phyloP scores from a whole-genome alignment of 2,888 invertebrate genomes.

The Abrostola tripartita region DNA sequence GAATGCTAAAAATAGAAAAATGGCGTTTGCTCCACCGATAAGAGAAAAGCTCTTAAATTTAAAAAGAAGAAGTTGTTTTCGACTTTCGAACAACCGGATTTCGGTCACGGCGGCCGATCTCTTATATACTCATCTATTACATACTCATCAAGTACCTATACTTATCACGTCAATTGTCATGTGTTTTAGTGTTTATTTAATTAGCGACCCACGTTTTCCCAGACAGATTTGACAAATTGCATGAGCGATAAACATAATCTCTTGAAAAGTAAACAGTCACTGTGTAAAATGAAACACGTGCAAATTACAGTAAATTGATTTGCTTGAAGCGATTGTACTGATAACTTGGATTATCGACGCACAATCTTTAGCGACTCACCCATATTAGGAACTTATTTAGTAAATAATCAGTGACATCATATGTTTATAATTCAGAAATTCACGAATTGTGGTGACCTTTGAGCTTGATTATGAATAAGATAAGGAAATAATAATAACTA shows the following conservation, averaged over 20 bases:
- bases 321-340: neutral
- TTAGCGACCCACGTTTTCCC: too few species aligned
- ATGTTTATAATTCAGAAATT: constrained; percentile 15
- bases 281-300: neutral
- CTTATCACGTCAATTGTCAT: too few species aligned
- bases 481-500: constrained; percentile 9
- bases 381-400: neutral
- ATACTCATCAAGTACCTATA: too few species aligned
- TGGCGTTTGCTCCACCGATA: too few species aligned
- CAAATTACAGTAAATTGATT: neutral
- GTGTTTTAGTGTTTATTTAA: too few species aligned
- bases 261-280: neutral
- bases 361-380: constrained; percentile 10
- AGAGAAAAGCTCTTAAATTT: too few species aligned
- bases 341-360: constrained; percentile 12
- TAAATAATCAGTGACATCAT: constrained; percentile 21
- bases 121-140: too few species aligned
- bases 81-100: too few species aligned
- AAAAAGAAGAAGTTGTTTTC: too few species aligned
- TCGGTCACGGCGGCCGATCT: too few species aligned
- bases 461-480: constrained; percentile 11
- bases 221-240: too few species aligned
- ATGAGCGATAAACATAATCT: neutral
- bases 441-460: constrained; percentile 16
- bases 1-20: too few species aligned